phyloP scores from a whole-genome alignment of 92 coral and sea anemone species.

The Epizoanthus illoricatus region DNA sequence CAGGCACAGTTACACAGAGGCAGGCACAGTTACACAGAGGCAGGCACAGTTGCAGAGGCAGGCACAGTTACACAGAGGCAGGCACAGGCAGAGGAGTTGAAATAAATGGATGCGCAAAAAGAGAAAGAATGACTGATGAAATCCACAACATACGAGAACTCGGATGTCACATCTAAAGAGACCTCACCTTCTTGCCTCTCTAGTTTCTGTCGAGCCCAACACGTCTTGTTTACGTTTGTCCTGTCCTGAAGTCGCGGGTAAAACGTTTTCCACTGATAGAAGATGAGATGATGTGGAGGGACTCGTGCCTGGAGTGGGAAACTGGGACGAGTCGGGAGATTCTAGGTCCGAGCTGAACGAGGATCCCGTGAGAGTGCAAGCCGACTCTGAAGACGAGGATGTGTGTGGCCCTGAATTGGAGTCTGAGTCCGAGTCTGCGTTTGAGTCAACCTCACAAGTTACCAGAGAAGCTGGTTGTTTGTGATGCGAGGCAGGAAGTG shows the following conservation, averaged over 20 bases:
- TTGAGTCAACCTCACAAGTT: not conserved
- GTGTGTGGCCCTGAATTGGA: not conserved
- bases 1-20: no score
- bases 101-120: not conserved
- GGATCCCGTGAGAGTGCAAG: not conserved
- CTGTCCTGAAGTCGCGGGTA: not conserved
- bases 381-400: not conserved
- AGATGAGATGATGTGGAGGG: not conserved
- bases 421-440: not conserved
- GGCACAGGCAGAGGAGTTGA: not conserved
- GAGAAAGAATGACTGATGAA: not conserved
- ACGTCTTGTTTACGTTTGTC: not conserved
- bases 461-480: no score
- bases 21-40: no score
- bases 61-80: no score
- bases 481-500: no score
- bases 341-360: conserved; percentile 6
- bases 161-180: not conserved
- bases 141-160: no score
- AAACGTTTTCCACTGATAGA: not conserved
- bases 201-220: not conserved
- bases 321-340: not conserved
- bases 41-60: no score
- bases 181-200: not conserved
- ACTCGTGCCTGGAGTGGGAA: not conserved